phyloP scores from a whole-genome alignment of 2,888 invertebrate genomes.

The Tridacna crocea region DNA sequence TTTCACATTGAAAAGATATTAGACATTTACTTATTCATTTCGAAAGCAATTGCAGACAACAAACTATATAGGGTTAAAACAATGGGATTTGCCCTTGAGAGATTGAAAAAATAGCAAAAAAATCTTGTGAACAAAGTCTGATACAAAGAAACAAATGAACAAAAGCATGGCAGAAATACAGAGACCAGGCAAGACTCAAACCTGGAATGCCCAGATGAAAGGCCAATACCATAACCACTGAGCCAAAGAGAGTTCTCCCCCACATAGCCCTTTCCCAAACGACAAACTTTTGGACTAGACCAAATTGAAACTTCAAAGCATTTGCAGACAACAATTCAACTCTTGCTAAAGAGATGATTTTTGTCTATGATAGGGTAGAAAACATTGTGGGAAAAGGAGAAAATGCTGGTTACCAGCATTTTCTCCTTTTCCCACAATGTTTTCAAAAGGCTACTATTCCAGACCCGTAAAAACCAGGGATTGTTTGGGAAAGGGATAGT shows the following conservation, averaged over 20 bases:
- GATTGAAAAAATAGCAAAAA: too few species aligned
- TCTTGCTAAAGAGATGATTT: background rate
- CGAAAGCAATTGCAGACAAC: background rate
- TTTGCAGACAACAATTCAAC: background rate
- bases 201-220: too few species aligned
- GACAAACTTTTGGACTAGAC: background rate
- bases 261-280: background rate
- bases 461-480: background rate
- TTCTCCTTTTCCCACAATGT: background rate
- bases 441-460: background rate
- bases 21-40: too few species aligned
- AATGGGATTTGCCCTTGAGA: background rate
- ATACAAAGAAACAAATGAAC: too few species aligned
- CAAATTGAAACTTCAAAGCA: background rate
- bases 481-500: background rate
- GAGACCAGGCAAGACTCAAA: too few species aligned
- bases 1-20: too few species aligned
- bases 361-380: background rate
- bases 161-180: too few species aligned
- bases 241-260: too few species aligned
- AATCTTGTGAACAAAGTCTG: too few species aligned
- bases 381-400: conserved; percentile 9
- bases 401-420: conserved; percentile 15
- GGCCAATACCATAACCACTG: too few species aligned
- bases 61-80: background rate